These are phyloP conservation scores for Ectropis crepuscularia DNA, from an alignment of 2,888 invertebrate species.

Conservation along the genomic window DNA sequence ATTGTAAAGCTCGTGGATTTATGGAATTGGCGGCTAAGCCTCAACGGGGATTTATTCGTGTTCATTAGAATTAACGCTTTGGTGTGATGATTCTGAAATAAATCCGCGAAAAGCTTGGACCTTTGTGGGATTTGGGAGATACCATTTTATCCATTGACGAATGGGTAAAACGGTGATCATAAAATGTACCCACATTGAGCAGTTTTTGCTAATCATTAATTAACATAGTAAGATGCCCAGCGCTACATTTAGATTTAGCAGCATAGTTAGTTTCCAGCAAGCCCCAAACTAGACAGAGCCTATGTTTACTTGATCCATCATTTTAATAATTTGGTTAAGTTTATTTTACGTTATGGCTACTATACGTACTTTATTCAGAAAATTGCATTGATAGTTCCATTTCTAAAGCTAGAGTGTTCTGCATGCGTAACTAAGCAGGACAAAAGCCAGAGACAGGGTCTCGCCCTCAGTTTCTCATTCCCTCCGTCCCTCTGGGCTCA, in stretches of 20 bases:
- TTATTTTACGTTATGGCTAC: conserved; percentile 4
- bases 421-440: conserved; percentile 56
- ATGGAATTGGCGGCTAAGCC: conserved; percentile 37
- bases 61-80: conserved; percentile 24
- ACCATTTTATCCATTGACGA: too few relatives aligned
- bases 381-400: conserved; percentile 36
- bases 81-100: background rate
- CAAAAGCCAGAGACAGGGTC: conserved; percentile 38
- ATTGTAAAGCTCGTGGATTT: conserved; percentile 57
- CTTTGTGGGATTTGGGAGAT: too few relatives aligned
- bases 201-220: too few relatives aligned
- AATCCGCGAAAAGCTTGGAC: background rate
- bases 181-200: too few relatives aligned
- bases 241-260: too few relatives aligned
- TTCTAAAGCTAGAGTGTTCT: conserved; percentile 42
- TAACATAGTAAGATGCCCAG: too few relatives aligned
- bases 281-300: too few relatives aligned
- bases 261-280: too few relatives aligned
- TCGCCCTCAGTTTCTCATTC: conserved; percentile 26
- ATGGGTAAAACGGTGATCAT: too few relatives aligned
- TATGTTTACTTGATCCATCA: background rate
- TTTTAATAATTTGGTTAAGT: background rate
- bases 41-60: conserved; percentile 30
- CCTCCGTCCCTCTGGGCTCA: conserved; percentile 16
- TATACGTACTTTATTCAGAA: conserved; percentile 1